phyloP scores from a whole-genome alignment of 2,797 vertebrate species.

The Sebastes jordani region DNA sequence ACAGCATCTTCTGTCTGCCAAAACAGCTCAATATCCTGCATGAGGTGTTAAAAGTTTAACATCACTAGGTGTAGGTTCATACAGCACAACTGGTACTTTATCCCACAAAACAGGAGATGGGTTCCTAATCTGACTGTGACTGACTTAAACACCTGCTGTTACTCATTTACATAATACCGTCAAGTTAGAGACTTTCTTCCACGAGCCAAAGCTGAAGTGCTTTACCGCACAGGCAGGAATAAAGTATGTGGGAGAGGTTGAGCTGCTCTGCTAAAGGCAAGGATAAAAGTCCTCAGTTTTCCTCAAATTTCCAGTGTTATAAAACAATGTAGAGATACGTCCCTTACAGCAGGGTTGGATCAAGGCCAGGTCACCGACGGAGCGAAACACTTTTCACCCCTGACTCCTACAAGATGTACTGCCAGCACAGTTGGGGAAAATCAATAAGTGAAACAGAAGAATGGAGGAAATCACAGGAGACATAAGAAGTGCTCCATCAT shows the following conservation, averaged over 20 bases:
- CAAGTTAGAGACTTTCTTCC: not conserved
- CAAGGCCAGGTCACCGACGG: not conserved
- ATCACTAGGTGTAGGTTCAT: not conserved
- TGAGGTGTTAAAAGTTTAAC: not conserved
- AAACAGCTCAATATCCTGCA: not conserved
- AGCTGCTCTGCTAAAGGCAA: not conserved
- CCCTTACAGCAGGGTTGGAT: not conserved
- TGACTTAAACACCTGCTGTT: not conserved
- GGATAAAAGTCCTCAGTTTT: not conserved
- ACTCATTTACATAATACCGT: not conserved
- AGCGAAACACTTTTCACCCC: conserved; percentile 8
- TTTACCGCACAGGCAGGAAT: not conserved
- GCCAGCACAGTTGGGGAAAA: conserved; percentile 11
- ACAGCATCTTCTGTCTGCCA: not conserved
- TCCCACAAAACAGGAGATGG: not conserved
- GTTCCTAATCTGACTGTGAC: not conserved
- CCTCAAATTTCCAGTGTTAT: not conserved
- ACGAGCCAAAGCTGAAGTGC: not conserved
- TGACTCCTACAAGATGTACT: conserved; percentile 9
- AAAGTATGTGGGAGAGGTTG: not conserved
- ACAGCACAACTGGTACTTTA: not conserved
- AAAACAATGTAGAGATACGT: not conserved
- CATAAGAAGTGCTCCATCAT: not conserved
- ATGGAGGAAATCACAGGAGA: conserved; percentile 1
- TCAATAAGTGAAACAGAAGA: conserved; percentile 30